Base-by-base conservation (phyloP, 1,140 invertebrate species). In the Streblospio benedicti region DNA sequence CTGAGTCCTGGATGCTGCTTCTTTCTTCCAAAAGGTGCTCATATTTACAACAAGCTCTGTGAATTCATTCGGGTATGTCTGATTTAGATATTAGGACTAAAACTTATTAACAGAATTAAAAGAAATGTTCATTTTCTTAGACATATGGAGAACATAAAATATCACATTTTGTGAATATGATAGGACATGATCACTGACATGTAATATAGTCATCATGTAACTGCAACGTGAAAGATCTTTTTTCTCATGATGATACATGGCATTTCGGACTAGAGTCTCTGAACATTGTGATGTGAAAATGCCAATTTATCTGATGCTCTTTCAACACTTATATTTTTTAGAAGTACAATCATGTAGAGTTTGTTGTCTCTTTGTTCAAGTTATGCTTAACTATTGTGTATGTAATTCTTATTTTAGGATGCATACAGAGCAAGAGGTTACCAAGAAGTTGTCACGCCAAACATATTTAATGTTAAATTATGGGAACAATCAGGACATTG, bases 401-500 rank as follows among this genome's bases (percentile, higher is more conserved):
- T 30, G 1, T 33, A 9, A 62, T 18, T 59, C 28, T 28, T 57
- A 16, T 57, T 58, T 59, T 64, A 81, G 77, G 78, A 81, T 45
- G 91, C 98, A 71, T 99, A 99, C 72, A 83, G 87, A 59, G 88
- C 90, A 65, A 84, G 97, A 32, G 95, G 95, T 20, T 99, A 98
- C 74, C 86, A 92, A 71, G 97, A 99, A 80, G 96, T 99, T 27
- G 86, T 99, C 0, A 85, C 90, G 0, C 97, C 97, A 0, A 99
- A 99, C 74, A 90, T 99, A 61, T 99, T 90, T 79, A 99, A 99
- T 75, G 84, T 86, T 23, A 97, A 97, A 76, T 75, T 99, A 16
- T 99, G 96, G 96, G 85, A 98, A 77, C 92, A 87, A 6, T 98
- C 94, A 0, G 97, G 97, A 0, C 97, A 99, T 77, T 99, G 95